Base-by-base conservation (phyloP, 2,113 vertebrate species). In the Osmerus eperlanus region DNA sequence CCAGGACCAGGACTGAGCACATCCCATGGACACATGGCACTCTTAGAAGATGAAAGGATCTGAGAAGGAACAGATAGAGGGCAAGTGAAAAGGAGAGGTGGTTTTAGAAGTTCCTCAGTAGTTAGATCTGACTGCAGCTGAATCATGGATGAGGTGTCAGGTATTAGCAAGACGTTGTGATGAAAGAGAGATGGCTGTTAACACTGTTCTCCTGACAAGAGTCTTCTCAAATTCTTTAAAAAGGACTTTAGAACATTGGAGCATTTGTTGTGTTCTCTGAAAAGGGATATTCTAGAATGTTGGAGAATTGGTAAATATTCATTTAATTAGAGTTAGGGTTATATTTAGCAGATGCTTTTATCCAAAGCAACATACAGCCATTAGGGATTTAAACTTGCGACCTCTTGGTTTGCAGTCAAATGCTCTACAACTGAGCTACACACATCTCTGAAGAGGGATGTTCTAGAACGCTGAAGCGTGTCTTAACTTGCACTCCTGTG, bases 381-480 rank as follows among this genome's bases (percentile, higher is more conserved):
- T 12, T 9, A 7, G 41, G 41, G 7, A 47, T 9, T 47, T 47
- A 47, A 47, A 47, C 9, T 47, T 47, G 9, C 41, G 9, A 47
- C 9, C 41, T 47, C 9, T 9, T 47, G 41, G 41, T 12, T 47
- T 47, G 41, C 80, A 71, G 61, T 56, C 73, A 65, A 62, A 73
- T 61, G 67, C 62, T 71, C 61, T 76, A 72, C 70, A 81, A 76
- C 41, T 47, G 41, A 47, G 41, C 9, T 12, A 1, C 9, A 47
- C 41, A 5, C 41, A 47, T 9, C 41, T 47, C 41, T 47, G 7
- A 11, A 60, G 80, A 15, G 62, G 59, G 77, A 15, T 61, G 28
- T 71, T 79, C 25, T 78, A 65, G 69, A 78, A 77, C 80, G 76
- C 23, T 78, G 55, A 60, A 78, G 72, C 61, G 41, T 77, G 66